Evolutionary conservation across 2,888 invertebrate genomes (phyloP), one percentile per base, ranked within the genome.

Genomic region (Tholera decimalis): DNA sequence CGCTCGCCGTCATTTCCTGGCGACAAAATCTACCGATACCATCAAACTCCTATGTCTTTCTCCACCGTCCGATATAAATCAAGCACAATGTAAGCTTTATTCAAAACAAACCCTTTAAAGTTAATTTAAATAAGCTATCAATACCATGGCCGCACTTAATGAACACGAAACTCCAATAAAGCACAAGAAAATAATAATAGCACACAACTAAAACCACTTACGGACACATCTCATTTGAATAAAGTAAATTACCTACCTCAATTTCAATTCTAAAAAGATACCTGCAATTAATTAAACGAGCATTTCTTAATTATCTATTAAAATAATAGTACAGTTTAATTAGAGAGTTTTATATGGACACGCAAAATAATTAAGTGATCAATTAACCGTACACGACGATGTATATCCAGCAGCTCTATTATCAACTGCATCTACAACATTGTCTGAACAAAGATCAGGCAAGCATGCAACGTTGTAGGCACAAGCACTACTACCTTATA

Each of bases 281-380:
- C 86, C 85, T 87, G 87, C 91, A 88, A 94, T 94, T 92, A 93
- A 94, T 93, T 92, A 89, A 89, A 92, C 86, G 89, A 87, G 88
- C 87, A 89, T 93, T 92, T 89, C 91, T 94, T 94, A 94, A 94
- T 93, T 94, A 93, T 92, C 93, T 92, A 93, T 93, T 93, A 90
- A 90, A 92, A 91, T 92, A 92, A 93, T 92, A 92, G 91, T 90
- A 88, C 78, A 85, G 86, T 92, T 94, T 92, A 93, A 94, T 93
- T 94, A 91, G 91, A 89, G 89, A 89, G 87, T 92, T 91, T 91
- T 90, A 89, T 90, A 88, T 80, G 86, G 88, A 93, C 93, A 93
- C 89, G 92, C 93, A 89, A 94, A 93, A 93, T 94, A 93, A 94
- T 94, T 92, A 93, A 93, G 93, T 91, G 92, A 92, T 94, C 93